These are phyloP conservation scores for Porites evermanni DNA, from an alignment of 92 coral and sea anemone species.

Conservation along the genomic window DNA sequence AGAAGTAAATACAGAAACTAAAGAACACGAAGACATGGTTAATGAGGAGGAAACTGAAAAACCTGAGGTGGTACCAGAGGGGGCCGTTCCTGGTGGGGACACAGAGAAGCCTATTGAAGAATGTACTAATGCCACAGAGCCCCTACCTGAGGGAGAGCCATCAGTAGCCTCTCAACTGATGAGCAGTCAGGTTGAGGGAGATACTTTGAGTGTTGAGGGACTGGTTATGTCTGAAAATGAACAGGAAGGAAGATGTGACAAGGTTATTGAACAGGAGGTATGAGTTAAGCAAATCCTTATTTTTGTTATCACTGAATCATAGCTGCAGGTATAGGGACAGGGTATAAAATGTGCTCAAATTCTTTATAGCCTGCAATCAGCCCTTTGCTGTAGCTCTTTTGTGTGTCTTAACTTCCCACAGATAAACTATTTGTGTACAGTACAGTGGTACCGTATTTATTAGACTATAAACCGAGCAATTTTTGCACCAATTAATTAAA, in stretches of 20 bases:
- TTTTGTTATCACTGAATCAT: too few species aligned
- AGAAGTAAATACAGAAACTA: slow-evolving; percentile 7
- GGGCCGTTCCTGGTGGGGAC: slow-evolving; percentile 57
- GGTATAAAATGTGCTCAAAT: too few species aligned
- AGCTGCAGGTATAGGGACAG: too few species aligned
- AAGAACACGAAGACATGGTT: background rate
- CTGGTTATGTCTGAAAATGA: slow-evolving; percentile 83
- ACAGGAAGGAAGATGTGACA: slow-evolving; percentile 63
- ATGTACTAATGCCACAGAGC: slow-evolving; percentile 57
- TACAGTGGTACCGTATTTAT: too few species aligned
- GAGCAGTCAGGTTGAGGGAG: slow-evolving; percentile 79
- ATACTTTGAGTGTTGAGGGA: slow-evolving; percentile 78
- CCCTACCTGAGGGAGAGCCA: slow-evolving; percentile 66
- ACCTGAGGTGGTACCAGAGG: slow-evolving; percentile 50
- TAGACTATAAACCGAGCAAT: too few species aligned
- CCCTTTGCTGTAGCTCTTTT: too few species aligned
- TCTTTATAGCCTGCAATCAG: too few species aligned
- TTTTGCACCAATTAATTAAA: too few species aligned
- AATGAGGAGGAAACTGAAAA: slow-evolving; percentile 37
- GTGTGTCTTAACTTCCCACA: too few species aligned
- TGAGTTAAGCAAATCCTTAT: background rate
- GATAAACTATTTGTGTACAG: too few species aligned
- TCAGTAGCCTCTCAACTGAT: slow-evolving; percentile 89
- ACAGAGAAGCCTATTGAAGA: slow-evolving; percentile 60
- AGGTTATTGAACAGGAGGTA: slow-evolving; percentile 76